These are phyloP conservation scores for Drosophila mojavensis DNA, from an alignment of 1,140 invertebrate species.

Conservation along the genomic window DNA sequence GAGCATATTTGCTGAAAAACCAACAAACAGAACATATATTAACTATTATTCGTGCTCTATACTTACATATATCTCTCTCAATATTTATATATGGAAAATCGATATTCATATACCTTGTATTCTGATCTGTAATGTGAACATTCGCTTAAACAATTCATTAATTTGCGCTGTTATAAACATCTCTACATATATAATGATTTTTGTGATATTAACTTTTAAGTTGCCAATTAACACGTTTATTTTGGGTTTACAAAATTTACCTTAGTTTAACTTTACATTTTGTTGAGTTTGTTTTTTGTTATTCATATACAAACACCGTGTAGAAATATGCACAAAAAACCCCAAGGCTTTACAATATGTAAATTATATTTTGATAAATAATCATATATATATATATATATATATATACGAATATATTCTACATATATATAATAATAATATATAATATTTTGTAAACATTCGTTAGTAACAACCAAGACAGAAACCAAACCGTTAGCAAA, in stretches of 20 bases:
- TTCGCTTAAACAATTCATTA: conserved; percentile 36
- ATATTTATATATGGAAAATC: conserved; percentile 31
- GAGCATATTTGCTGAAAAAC: conserved; percentile 51
- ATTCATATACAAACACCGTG: conserved; percentile 56
- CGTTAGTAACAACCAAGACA: conserved; percentile 28
- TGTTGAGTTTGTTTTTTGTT: conserved; percentile 33
- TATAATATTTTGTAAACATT: conserved; percentile 46
- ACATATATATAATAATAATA: conserved; percentile 3
- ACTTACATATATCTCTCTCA: conserved; percentile 29
- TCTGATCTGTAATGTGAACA: conserved; percentile 43
- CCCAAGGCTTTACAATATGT: conserved; percentile 58
- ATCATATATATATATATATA: too few relatives aligned
- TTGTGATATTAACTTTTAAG: conserved; percentile 58
- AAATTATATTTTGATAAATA: conserved; percentile 40
- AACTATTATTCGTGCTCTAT: conserved; percentile 32
- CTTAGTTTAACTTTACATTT: conserved; percentile 46
- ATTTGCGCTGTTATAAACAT: conserved; percentile 40
- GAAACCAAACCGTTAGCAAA: conserved; percentile 38
- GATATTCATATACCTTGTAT: conserved; percentile 27
- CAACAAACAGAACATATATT: conserved; percentile 47
- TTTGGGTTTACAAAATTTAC: conserved; percentile 56
- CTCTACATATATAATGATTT: conserved; percentile 14
- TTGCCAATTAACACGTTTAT: conserved; percentile 35
- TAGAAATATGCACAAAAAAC: conserved; percentile 74
- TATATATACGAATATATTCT: neutral